Percentiles rank a stretch among this genome's conserved stretches.
These are phyloP conservation scores for Melanotaenia duboulayi DNA, from an alignment of 2,113 vertebrate species.

Conservation along the genomic window DNA sequence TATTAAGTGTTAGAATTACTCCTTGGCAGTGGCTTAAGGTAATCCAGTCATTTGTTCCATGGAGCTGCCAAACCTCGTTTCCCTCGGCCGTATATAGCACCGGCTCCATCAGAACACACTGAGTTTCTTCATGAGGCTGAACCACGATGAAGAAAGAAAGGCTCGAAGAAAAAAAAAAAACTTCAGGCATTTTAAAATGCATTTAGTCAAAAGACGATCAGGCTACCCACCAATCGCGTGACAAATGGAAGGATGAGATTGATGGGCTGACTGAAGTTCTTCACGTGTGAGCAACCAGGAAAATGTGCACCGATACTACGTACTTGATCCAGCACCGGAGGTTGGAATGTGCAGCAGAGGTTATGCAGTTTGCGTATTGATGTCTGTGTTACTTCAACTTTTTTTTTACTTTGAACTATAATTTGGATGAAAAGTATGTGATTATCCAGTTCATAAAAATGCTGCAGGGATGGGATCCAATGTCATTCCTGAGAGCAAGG, in stretches of 20 bases:
- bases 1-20: conserved; percentile 86
- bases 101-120: conserved; percentile 61
- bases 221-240: conserved; percentile 41
- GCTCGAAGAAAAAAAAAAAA: conserved; percentile 30
- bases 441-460: conserved; percentile 44
- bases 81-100: conserved; percentile 70
- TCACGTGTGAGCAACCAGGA: conserved; percentile 30
- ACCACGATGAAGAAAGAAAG: conserved; percentile 46
- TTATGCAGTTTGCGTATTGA: conserved; percentile 22
- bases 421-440: conserved; percentile 35
- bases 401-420: conserved; percentile 44
- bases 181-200: conserved; percentile 33
- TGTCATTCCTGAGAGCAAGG: conserved; percentile 38
- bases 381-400: conserved; percentile 59
- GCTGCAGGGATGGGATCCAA: conserved; percentile 36
- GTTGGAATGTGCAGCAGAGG: conserved; percentile 48
- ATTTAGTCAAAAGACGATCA: conserved; percentile 40
- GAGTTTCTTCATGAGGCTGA: conserved; percentile 50
- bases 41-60: conserved; percentile 84
- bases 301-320: conserved; percentile 31
- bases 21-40: conserved; percentile 82
- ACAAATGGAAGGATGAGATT: conserved; percentile 33
- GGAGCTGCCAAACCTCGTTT: conserved; percentile 83
- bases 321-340: conserved; percentile 25
- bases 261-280: conserved; percentile 45